phyloP scores from a whole-genome alignment of 2,888 invertebrate species.

The Eugnorisma glareosa region DNA sequence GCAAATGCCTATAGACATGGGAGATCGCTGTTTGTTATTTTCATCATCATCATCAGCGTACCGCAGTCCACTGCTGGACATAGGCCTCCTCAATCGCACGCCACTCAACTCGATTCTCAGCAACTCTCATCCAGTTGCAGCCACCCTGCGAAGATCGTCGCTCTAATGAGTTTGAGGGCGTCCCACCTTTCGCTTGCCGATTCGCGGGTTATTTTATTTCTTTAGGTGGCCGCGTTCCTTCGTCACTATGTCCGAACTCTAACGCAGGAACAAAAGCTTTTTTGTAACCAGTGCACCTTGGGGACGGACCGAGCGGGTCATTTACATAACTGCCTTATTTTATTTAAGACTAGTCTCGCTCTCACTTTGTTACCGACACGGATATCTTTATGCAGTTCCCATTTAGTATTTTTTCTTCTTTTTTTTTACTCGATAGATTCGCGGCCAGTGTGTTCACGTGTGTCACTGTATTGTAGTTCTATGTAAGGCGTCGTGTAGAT shows the following conservation, averaged over 20 bases:
- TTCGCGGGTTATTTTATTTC: no score
- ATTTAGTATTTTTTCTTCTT: slow-evolving; percentile 63
- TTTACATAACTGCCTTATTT: slow-evolving; percentile 88
- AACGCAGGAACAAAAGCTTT: slow-evolving; percentile 79
- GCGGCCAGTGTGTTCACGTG: slow-evolving; percentile 62
- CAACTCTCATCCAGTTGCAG: no score
- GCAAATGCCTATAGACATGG: not conserved
- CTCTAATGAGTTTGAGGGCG: no score
- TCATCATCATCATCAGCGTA: no score
- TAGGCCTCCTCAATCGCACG: no score
- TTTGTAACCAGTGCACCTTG: slow-evolving; percentile 80
- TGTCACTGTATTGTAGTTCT: slow-evolving; percentile 65
- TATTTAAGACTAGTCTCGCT: slow-evolving; percentile 79
- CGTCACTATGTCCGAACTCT: slow-evolving; percentile 55
- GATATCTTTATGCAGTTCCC: slow-evolving; percentile 81
- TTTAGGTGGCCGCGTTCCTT: slow-evolving; percentile 27
- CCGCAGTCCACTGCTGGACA: no score
- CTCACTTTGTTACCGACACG: slow-evolving; percentile 77
- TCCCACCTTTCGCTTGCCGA: no score
- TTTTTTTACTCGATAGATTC: slow-evolving; percentile 63
- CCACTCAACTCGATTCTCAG: no score
- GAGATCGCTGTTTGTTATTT: no score
- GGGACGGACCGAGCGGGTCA: slow-evolving; percentile 76
- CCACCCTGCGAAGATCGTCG: no score
- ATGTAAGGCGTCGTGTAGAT: slow-evolving; percentile 54